phyloP scores from a whole-genome alignment of 2,888 invertebrate genomes.

The Epirrhoe tristata region DNA sequence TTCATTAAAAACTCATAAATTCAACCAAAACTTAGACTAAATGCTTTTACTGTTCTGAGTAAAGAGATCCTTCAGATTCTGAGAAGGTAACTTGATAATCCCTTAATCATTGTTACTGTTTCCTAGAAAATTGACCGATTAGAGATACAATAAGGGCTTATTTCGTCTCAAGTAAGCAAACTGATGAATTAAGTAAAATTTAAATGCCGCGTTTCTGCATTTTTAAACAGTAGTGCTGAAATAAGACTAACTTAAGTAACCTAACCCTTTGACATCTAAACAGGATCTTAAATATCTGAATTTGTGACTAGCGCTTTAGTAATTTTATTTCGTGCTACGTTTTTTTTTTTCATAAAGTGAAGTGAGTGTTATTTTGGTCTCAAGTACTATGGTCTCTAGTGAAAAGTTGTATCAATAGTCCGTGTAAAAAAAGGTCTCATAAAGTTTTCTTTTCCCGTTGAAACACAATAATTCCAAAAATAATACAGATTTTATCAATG shows the following conservation, averaged over 20 bases:
- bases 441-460: not conserved
- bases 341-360: too few species aligned
- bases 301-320: too few species aligned
- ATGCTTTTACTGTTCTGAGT: not conserved
- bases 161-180: not conserved
- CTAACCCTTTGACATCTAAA: too few species aligned
- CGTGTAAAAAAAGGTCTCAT: too few species aligned
- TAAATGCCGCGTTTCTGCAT: not conserved
- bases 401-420: too few species aligned
- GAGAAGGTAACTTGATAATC: not conserved
- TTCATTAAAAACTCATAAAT: not conserved
- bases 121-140: not conserved
- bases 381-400: too few species aligned
- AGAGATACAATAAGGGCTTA: not conserved
- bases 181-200: not conserved
- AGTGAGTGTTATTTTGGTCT: too few species aligned
- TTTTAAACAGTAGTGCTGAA: too few species aligned
- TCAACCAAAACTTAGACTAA: not conserved
- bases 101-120: constrained; percentile 1
- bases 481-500: not conserved
- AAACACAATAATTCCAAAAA: not conserved
- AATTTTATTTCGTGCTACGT: too few species aligned
- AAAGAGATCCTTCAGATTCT: not conserved
- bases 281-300: too few species aligned
- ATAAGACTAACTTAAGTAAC: too few species aligned